Evolutionary conservation across 1,140 invertebrate genomes (phyloP).

Genomic region (Bombus cullumanus): DNA sequence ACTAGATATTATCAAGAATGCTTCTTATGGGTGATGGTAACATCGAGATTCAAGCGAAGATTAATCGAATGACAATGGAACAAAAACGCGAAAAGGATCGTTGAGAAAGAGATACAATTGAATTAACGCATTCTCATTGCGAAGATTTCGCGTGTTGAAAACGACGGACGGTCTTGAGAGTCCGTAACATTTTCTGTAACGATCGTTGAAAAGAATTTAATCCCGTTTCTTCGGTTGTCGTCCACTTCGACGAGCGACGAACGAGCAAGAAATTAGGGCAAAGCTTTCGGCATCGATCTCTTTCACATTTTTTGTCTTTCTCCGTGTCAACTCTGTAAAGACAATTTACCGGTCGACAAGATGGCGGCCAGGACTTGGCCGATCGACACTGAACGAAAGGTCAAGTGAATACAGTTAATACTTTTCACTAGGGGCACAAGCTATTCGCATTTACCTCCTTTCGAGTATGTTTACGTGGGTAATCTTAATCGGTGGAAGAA

Average conservation of each 20-base stretch:
- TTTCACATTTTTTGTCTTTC: slow-evolving; percentile 19
- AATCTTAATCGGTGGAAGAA: slow-evolving; percentile 75
- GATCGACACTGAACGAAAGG: slow-evolving; percentile 61
- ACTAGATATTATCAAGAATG: neutral
- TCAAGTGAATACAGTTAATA: slow-evolving; percentile 71
- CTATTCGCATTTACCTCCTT: neutral
- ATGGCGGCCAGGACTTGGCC: neutral
- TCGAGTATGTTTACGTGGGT: slow-evolving; percentile 75
- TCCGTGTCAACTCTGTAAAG: slow-evolving; percentile 31
- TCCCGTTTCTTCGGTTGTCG: slow-evolving; percentile 26
- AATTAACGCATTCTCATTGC: slow-evolving; percentile 25
- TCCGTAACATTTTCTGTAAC: slow-evolving; percentile 32
- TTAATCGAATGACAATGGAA: slow-evolving; percentile 1
- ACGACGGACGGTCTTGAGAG: too few species aligned
- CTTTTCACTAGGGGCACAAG: slow-evolving; percentile 31
- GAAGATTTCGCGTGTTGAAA: neutral
- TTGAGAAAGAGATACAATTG: neutral
- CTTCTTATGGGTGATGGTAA: neutral
- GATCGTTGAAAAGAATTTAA: slow-evolving; percentile 49
- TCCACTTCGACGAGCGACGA: neutral
- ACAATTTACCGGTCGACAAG: slow-evolving; percentile 29
- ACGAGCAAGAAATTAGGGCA: slow-evolving; percentile 54
- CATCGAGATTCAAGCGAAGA: neutral
- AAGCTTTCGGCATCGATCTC: slow-evolving; percentile 50
- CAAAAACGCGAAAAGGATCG: slow-evolving; percentile 7